Conservation (phyloP, 2,888 invertebrate genomes). For the Drosophila koepferae region DNA sequence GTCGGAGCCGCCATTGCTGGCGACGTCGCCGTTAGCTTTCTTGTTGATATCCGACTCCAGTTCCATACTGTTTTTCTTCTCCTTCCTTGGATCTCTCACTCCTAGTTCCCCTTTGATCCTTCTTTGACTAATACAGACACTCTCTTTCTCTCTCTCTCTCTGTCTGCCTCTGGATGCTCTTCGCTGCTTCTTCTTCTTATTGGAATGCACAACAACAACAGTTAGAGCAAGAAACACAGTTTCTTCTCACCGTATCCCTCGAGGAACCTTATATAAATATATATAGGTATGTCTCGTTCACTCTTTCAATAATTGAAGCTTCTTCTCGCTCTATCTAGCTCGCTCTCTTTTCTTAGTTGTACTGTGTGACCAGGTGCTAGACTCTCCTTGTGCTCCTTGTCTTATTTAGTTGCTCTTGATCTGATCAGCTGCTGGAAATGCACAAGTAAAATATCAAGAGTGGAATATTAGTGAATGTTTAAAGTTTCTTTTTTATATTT, state of each 20-base stretch:
- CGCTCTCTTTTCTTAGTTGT: slow-evolving; percentile 51
- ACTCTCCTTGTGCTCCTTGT: slow-evolving; percentile 24
- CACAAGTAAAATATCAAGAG: slow-evolving; percentile 9
- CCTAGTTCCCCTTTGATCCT: not conserved
- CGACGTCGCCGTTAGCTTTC: slow-evolving; percentile 59
- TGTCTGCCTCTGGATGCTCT: not conserved
- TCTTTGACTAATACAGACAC: not conserved
- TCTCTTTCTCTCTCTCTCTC: not conserved
- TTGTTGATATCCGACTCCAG: slow-evolving; percentile 64
- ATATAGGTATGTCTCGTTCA: not conserved
- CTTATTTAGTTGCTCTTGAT: not conserved
- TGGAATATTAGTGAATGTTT: slow-evolving; percentile 20
- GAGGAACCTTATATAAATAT: not conserved
- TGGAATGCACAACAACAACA: slow-evolving; percentile 14
- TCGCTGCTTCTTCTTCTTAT: not conserved
- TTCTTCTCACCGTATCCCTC: not conserved
- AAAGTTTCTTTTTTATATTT: not conserved
- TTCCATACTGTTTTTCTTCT: slow-evolving; percentile 61
- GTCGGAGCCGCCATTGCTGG: slow-evolving; percentile 54
- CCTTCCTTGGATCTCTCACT: not conserved
- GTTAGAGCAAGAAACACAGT: slow-evolving; percentile 16
- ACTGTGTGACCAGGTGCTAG: slow-evolving; percentile 72
- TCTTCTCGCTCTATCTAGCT: not conserved
- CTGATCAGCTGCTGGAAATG: slow-evolving; percentile 3
- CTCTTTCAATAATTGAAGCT: slow-evolving; percentile 7